Base-by-base conservation (phyloP, 2,113 vertebrate species). In the Peromyscus leucopus region DNA sequence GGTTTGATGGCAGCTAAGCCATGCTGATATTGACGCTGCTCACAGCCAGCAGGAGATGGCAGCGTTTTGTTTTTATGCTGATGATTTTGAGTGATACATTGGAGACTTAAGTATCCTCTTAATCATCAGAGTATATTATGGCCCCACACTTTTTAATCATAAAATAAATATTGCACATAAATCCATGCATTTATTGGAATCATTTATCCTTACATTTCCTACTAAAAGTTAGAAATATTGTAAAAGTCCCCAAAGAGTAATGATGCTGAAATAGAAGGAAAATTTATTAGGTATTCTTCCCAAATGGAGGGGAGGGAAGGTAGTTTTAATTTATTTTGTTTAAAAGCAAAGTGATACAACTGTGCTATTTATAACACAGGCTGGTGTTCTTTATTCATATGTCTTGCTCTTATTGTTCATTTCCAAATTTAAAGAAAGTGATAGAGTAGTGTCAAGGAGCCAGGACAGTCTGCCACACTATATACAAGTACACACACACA, bases 101-200 rank as follows among this genome's bases (percentile, higher is more conserved):
- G 33, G 5, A 90, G 31, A 46, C 17, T 94, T 91, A 88, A 91
- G 92, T 89, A 71, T 78, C n/a, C 16, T 69, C 11, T 82, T 92
- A 42, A 84, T 90, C 83, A 87, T 92, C 51, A 69, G 74, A 57
- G 86, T 22, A n/a, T 90, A 79, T 89, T 84, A 92, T 72, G 59
- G 16, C 74, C 57, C 55, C 1, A 94, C 28, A 82, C 17, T 39
- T 89, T 90, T 96, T 55, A 59, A 78, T 83, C 9, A 67, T 65
- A 51, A 84, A 94, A 82, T 61, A 55, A 79, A 42, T 46, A 65
- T 51, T 84, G 19, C n/a, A 65, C 6, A 39, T 80, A 28, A 33
- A 93, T 95, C 85, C 65, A 16, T 65, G 0, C 82, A 76, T 92
- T 74, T 61, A 83, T 63, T 87, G 89, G 33, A 46, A 90, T 82